Percentiles rank a stretch among this genome's conserved stretches.
phyloP scores from a whole-genome alignment of 53 echinoderm and acorn worm species.

The Holothuria scabra region DNA sequence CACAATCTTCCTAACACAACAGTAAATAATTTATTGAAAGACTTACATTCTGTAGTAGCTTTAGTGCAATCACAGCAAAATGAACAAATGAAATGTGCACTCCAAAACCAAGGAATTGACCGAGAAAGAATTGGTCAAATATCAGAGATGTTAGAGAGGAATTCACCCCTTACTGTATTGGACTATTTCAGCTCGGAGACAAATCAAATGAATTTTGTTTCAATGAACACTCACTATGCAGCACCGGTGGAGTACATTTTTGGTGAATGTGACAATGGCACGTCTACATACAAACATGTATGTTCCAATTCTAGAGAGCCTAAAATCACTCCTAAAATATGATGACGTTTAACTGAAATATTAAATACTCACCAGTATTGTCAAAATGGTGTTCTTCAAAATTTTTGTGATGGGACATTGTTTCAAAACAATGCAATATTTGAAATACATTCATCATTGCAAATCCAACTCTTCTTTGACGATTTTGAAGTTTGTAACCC shows the following conservation, averaged over 20 bases:
- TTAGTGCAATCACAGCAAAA: not conserved
- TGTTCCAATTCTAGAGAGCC: conserved; percentile 33
- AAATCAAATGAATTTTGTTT: conserved; percentile 20
- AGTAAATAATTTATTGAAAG: conserved; percentile 13
- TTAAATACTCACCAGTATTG: conserved; percentile 25
- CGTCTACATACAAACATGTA: conserved; percentile 22
- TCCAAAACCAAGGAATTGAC: conserved; percentile 15
- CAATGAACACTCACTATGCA: not conserved
- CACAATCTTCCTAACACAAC: conserved; percentile 7
- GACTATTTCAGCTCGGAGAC: conserved; percentile 14
- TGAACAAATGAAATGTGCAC: conserved; percentile 6
- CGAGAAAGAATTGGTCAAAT: not conserved
- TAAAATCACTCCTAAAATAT: conserved; percentile 4
- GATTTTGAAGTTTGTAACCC: conserved; percentile 35
- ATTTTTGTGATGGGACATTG: conserved; percentile 28
- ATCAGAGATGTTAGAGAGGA: conserved; percentile 6
- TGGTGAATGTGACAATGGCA: not conserved
- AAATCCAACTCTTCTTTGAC: conserved; percentile 23
- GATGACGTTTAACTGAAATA: conserved; percentile 25
- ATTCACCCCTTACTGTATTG: conserved; percentile 3
- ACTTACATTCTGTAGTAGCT: not conserved
- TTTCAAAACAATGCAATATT: conserved; percentile 6
- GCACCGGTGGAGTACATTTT: conserved; percentile 13
- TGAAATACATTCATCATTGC: conserved; percentile 17
- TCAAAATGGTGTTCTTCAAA: conserved; percentile 10